Percentiles rank a stretch among this genome's conserved stretches.
Evolutionary conservation across 2,113 vertebrate species (phyloP).

Genomic region (Nanorana parkeri): DNA sequence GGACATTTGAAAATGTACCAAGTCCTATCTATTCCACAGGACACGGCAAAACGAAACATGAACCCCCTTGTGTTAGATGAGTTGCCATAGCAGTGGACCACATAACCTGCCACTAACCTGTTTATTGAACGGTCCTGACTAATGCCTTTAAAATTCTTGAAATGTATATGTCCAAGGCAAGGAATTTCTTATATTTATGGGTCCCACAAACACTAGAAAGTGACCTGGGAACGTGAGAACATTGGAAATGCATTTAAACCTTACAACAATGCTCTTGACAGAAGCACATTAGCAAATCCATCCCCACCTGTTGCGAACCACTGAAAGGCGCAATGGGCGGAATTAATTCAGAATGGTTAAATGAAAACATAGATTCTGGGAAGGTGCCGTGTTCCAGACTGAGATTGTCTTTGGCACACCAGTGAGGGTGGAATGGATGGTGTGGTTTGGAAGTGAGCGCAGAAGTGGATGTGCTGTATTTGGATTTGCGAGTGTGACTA

Average conservation of each 20-base stretch:
- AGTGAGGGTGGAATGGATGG: constrained; percentile 52
- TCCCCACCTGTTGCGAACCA: constrained; percentile 38
- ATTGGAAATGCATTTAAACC: neutral
- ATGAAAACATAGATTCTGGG: constrained; percentile 55
- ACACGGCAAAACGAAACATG: constrained; percentile 5
- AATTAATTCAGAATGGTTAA: constrained; percentile 49
- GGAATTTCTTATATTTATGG: too few species aligned
- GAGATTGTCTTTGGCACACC: constrained; percentile 52
- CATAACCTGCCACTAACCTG: too few species aligned
- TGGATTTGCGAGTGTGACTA: constrained; percentile 55
- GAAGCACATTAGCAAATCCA: constrained; percentile 37
- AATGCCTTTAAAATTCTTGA: too few species aligned
- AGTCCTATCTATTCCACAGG: neutral
- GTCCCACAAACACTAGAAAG: neutral
- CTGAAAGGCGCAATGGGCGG: constrained; percentile 17
- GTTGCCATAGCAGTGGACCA: too few species aligned
- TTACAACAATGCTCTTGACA: constrained; percentile 34
- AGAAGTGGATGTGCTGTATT: constrained; percentile 55
- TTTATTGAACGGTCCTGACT: too few species aligned
- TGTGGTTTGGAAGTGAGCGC: constrained; percentile 57
- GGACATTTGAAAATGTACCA: neutral
- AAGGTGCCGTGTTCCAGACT: constrained; percentile 51
- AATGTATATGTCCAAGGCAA: too few species aligned
- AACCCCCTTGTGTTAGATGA: neutral
- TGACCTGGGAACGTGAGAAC: neutral